phyloP scores from a whole-genome alignment of 2,113 vertebrate genomes.

The Trematocara macrostoma region DNA sequence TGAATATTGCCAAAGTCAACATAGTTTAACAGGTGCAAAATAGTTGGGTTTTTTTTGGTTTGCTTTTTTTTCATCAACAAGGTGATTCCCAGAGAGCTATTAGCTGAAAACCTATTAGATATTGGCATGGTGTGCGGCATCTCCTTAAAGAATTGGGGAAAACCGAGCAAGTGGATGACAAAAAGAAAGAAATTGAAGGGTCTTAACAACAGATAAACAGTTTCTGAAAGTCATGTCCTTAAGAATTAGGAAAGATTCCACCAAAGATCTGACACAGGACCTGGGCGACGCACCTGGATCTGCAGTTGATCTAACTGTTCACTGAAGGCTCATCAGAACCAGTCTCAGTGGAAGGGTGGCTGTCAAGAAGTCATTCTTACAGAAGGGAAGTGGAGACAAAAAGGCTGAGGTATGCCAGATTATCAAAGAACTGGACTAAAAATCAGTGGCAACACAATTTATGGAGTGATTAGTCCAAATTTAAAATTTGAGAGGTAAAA shows the following conservation, averaged over 20 bases:
- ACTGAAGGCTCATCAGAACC: background rate
- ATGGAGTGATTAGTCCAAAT: background rate
- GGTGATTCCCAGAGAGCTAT: background rate
- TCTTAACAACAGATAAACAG: background rate
- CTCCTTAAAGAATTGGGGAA: background rate
- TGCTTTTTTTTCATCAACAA: background rate
- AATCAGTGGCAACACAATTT: background rate
- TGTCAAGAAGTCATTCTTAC: background rate
- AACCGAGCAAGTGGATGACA: background rate
- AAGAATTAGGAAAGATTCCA: background rate
- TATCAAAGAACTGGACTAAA: background rate
- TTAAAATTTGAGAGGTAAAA: background rate
- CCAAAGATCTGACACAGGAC: background rate
- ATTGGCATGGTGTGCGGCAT: background rate
- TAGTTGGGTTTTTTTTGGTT: background rate
- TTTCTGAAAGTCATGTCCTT: background rate
- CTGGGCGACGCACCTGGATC: background rate
- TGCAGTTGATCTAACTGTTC: background rate
- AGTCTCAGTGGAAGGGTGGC: background rate
- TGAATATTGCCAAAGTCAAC: background rate
- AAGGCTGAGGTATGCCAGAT: background rate
- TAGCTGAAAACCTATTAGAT: background rate
- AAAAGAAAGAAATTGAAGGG: background rate
- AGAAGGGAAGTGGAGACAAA: background rate
- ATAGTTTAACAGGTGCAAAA: background rate